Evolutionary conservation across 2,888 invertebrate genomes (phyloP).

Genomic region (Trissolcus japonicus): DNA sequence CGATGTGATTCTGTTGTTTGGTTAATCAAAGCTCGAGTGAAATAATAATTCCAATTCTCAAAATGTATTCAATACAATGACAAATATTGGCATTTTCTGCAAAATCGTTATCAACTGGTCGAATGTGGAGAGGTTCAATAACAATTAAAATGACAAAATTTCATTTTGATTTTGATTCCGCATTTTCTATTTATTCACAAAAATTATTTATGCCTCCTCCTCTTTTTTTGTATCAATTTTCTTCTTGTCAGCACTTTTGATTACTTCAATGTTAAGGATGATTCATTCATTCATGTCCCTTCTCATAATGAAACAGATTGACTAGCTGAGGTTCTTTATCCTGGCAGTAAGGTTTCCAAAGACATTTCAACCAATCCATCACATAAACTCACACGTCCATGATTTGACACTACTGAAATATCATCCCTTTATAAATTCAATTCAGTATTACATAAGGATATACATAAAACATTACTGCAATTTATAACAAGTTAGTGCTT

Average conservation of each 20-base stretch:
- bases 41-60: slow-evolving; percentile 61
- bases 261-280: slow-evolving; percentile 59
- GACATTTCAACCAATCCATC: slow-evolving; percentile 76
- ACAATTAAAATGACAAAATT: too few species aligned
- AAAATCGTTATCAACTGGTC: slow-evolving; percentile 35
- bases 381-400: slow-evolving; percentile 64
- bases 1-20: slow-evolving; percentile 66
- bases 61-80: slow-evolving; percentile 27
- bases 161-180: neutral
- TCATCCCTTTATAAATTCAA: slow-evolving; percentile 72
- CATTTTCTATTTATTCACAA: neutral
- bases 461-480: too few species aligned
- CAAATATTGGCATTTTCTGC: slow-evolving; percentile 51
- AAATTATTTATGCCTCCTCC: neutral
- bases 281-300: slow-evolving; percentile 71
- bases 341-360: slow-evolving; percentile 66
- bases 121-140: neutral
- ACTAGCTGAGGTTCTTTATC: slow-evolving; percentile 59
- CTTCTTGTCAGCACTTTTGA: slow-evolving; percentile 10
- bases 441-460: slow-evolving; percentile 56
- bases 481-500: too few species aligned
- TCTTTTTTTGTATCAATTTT: slow-evolving; percentile 11
- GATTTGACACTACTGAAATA: slow-evolving; percentile 71
- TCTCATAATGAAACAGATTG: slow-evolving; percentile 74
- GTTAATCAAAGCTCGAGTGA: slow-evolving; percentile 65